Evolutionary conservation across 2,113 vertebrate species (phyloP).

Genomic region (Ctenodactylus gundi): DNA sequence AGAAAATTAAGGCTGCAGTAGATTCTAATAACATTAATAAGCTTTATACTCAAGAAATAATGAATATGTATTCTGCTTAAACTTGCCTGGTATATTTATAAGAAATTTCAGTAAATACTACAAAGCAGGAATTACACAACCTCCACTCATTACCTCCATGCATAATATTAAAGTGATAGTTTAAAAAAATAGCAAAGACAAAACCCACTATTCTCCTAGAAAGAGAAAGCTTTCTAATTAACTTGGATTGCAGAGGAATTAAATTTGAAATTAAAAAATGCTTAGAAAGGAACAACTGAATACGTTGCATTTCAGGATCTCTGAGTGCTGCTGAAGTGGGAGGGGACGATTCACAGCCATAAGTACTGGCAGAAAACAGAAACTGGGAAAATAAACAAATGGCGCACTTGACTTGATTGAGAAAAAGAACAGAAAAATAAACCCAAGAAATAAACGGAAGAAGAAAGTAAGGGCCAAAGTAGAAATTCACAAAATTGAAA

Average conservation of each 20-base stretch:
- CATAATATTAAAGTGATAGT: slow-evolving; percentile 31
- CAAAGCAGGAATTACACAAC: slow-evolving; percentile 37
- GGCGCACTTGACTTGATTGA: background rate
- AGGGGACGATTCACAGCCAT: slow-evolving; percentile 15
- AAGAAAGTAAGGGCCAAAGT: slow-evolving; percentile 12
- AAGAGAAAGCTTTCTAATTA: slow-evolving; percentile 66
- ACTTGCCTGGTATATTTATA: background rate
- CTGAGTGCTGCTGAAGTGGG: background rate
- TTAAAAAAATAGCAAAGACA: slow-evolving; percentile 23
- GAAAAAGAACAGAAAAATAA: slow-evolving; percentile 41
- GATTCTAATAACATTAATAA: background rate
- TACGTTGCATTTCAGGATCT: slow-evolving; percentile 16
- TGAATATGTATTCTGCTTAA: background rate
- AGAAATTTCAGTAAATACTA: slow-evolving; percentile 12
- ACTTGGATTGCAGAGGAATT: slow-evolving; percentile 69
- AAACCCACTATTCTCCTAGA: slow-evolving; percentile 33
- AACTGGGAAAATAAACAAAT: slow-evolving; percentile 51
- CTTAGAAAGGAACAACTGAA: slow-evolving; percentile 56
- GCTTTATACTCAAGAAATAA: slow-evolving; percentile 16
- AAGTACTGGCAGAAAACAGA: slow-evolving; percentile 33
- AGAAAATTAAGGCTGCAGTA: background rate
- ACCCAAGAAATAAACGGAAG: slow-evolving; percentile 18
- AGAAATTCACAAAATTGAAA: slow-evolving; percentile 34
- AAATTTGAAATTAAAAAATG: slow-evolving; percentile 64
- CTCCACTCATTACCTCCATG: slow-evolving; percentile 23